A percentile compares a stretch with the other conserved stretches of the same genome.
Conservation (phyloP, 2,797 vertebrate genomes). For the Thamnophis elegans region DNA sequence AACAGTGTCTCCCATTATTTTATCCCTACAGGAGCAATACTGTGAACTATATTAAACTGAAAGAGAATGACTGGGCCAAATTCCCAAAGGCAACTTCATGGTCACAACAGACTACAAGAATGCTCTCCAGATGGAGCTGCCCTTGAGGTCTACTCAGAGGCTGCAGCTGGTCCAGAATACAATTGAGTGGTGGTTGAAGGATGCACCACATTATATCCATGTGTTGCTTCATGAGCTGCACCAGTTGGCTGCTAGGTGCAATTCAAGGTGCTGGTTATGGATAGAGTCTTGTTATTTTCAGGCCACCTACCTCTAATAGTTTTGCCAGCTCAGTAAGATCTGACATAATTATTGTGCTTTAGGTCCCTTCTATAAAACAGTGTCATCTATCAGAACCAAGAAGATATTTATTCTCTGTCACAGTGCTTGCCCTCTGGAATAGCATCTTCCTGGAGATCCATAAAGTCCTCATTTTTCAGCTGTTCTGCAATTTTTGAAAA, state of each 20-base stretch:
- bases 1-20: background rate
- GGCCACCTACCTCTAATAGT: background rate
- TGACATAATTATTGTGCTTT: background rate
- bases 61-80: background rate
- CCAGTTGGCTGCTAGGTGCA: background rate
- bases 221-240: background rate
- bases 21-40: background rate
- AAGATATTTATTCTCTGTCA: background rate
- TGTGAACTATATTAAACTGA: background rate
- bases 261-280: background rate
- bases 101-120: background rate
- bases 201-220: background rate
- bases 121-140: background rate
- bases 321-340: background rate
- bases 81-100: background rate
- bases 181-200: background rate
- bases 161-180: background rate
- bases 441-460: background rate
- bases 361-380: background rate
- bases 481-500: background rate
- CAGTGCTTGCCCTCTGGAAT: background rate
- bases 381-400: background rate
- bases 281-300: background rate
- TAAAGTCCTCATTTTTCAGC: background rate
- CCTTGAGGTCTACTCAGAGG: background rate